Evolutionary conservation across 2,113 vertebrate genomes (phyloP), one percentile per base, ranked within the genome.

Genomic region (Lophius piscatorius): DNA sequence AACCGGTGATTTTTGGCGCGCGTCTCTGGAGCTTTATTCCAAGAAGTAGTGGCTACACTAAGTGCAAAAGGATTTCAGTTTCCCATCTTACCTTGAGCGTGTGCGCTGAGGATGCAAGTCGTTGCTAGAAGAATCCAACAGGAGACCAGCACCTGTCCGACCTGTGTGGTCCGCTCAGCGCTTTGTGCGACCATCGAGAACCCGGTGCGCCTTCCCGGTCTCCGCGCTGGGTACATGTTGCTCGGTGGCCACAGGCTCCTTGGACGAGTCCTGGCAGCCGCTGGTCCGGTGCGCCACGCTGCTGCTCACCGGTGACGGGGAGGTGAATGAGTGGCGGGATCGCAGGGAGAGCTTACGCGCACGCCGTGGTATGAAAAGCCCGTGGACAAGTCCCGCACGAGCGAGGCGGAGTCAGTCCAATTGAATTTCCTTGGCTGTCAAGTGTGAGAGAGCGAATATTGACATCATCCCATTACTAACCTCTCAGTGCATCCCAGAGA

Each of bases 161-260:
- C 55, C 65, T 22, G 81, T 47, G 52, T 81, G 6, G 44, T 18
- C 41, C 35, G 47, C 21, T 58, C 63, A 17, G 70, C 48, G 46
- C 66, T 47, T 31, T 52, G 40, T 48, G 70, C 41, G 65, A 41
- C 60, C 51, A 39, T 47, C 69, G 74, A 76, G 56, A 34, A 70
- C 58, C 71, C 73, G 74, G 80, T 62, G 84, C 84, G 71, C 73
- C 51, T 71, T 57, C 42, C 66, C 36, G 36, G 76, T 87, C 78
- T 81, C 88, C 86, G 62, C 57, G 69, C 76, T 45, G 81, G 87
- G 73, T 64, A 91, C 89, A 89, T 90, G 91, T 92, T 92, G 89
- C 90, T 83, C 77, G 36, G 70, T 71, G 70, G 72, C 78, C 76
- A 54, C 77, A 35, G 73, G 52, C 70, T 77, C 70, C 75, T 61